Conservation (phyloP, 2,113 vertebrate genomes). For the Phalacrocorax carbo region DNA sequence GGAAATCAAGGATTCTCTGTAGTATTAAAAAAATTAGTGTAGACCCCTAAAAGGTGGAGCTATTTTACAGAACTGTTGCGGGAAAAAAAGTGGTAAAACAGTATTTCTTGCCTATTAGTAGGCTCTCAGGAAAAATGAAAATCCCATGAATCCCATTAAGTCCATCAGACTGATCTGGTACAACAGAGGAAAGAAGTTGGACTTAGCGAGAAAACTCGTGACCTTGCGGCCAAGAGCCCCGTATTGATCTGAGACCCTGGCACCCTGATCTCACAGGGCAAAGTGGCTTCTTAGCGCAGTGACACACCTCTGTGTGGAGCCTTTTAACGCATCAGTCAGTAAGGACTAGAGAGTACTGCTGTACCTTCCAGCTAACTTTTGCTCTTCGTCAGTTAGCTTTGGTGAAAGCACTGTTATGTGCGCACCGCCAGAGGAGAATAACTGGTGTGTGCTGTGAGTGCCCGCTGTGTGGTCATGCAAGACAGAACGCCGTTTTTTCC, state of each 20-base stretch:
- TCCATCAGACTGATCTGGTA: background rate
- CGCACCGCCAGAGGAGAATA: fast-evolving
- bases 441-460: background rate
- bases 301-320: background rate
- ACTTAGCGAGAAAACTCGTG: background rate
- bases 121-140: conserved; percentile 10
- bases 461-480: background rate
- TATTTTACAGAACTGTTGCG: background rate
- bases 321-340: background rate
- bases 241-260: background rate
- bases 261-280: background rate
- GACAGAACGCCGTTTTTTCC: background rate
- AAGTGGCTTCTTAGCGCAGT: background rate
- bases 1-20: background rate
- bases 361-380: background rate
- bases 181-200: background rate
- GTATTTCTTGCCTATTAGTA: background rate
- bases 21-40: conserved; percentile 1
- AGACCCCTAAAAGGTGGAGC: background rate
- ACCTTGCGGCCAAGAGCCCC: background rate
- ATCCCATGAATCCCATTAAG: background rate
- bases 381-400: background rate
- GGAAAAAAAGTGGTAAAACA: too few species aligned
- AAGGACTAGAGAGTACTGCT: background rate
- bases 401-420: background rate